Base-by-base conservation (phyloP, 1,140 invertebrate genomes). In the Tetramorium alpestre region DNA sequence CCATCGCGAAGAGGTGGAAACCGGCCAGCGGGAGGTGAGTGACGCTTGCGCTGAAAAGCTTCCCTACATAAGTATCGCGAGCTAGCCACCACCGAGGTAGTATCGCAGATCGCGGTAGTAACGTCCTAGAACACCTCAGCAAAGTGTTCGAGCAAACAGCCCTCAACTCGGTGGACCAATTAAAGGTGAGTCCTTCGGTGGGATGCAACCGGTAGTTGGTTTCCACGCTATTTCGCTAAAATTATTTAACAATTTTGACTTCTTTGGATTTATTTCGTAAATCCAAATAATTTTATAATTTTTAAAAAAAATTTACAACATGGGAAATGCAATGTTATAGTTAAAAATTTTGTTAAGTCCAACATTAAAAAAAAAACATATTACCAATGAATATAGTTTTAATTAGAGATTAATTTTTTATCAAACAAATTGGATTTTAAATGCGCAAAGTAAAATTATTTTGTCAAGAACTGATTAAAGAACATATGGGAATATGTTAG, bases 61-160 rank as follows among this genome's bases (percentile, higher is more conserved):
- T 64, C 54, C 80, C 90, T 91, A 92, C 88, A 92, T 92, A 92
- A 92, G 85, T 91, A 90, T 90, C 85, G 88, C 62, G 67, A 56
- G 60, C 60, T 51, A 72, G 72, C 77, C 69, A 62, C 56, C 44
- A 82, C 90, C n/a, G 28, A 65, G 85, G 70, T 86, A 91, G 91
- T 91, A 89, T 77, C 64, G 81, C 72, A 85, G 78, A 65, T 77
- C 78, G 58, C 78, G 64, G 41, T 69, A 87, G 85, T 89, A 69
- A 62, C 60, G 84, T 89, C 73, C 73, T 88, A 86, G 56, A 58
- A 84, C 72, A 82, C 18, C 11, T 82, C 41, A 65, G 18, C 60
- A 70, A 47, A 47, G 44, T 51, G 38, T 38, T 28, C 11, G 10
- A 44, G 44, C 33, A 25, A 80, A 33, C 49, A 73, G 13, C 28